These are phyloP conservation scores for Sycobia sp. DNA, from an alignment of 1,140 invertebrate genomes.

Conservation along the genomic window DNA sequence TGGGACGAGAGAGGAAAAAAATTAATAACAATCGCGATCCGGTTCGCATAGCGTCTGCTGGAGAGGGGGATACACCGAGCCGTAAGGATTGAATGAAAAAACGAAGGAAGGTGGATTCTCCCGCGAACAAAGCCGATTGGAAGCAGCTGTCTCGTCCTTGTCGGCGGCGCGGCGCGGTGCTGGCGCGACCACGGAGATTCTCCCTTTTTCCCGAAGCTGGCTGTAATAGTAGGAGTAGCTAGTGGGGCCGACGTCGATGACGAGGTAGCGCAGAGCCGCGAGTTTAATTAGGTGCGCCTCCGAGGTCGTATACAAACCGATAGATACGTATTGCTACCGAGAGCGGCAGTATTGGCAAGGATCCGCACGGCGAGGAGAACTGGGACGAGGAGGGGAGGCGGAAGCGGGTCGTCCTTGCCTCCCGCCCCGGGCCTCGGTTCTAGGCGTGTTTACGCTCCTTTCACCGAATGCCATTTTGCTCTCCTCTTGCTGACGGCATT, in stretches of 20 bases:
- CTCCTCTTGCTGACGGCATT: not conserved
- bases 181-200: too few relatives aligned
- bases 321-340: slow-evolving; percentile 20
- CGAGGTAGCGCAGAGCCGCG: slow-evolving; percentile 8
- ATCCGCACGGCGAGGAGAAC: not conserved
- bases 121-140: slow-evolving; percentile 17
- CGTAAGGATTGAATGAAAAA: slow-evolving; percentile 6
- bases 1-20: not conserved
- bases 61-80: too few relatives aligned
- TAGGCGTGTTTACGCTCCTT: not conserved
- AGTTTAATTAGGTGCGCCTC: slow-evolving; percentile 50
- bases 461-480: not conserved
- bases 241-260: not conserved
- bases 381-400: not conserved
- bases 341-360: not conserved
- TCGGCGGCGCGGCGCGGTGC: too few relatives aligned
- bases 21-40: not conserved
- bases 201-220: too few relatives aligned
- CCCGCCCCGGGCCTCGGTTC: not conserved
- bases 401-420: slow-evolving; percentile 1
- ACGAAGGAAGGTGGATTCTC: not conserved
- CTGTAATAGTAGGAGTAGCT: too few relatives aligned
- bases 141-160: not conserved
- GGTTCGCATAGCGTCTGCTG: not conserved
- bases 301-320: slow-evolving; percentile 15